Evolutionary conservation across 2,797 vertebrate genomes (phyloP).

Genomic region (Xenentodon cancila): DNA sequence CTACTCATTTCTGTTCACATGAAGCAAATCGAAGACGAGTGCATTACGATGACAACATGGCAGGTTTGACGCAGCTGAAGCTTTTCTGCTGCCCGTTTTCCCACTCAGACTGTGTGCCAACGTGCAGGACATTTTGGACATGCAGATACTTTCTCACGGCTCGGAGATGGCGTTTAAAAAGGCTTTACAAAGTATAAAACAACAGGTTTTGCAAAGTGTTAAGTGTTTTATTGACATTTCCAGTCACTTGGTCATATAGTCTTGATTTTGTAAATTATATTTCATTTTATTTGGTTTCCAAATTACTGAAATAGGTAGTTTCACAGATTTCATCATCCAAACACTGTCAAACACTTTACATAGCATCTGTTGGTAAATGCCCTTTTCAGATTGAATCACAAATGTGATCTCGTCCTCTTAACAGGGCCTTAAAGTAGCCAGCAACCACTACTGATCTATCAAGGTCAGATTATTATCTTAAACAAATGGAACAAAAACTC

Average conservation of each 20-base stretch:
- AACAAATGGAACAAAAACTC: constrained; percentile 42
- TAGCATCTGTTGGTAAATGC: constrained; percentile 68
- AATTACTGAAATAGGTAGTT: constrained; percentile 18
- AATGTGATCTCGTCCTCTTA: constrained; percentile 42
- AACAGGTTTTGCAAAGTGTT: constrained; percentile 11
- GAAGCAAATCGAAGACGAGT: constrained; percentile 35
- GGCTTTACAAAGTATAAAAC: constrained; percentile 43
- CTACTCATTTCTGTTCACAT: constrained; percentile 14
- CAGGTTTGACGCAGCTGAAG: constrained; percentile 14
- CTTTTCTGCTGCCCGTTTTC: constrained; percentile 21
- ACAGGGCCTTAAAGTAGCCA: constrained; percentile 47
- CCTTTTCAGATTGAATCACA: constrained; percentile 63
- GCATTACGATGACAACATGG: constrained; percentile 19
- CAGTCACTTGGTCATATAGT: neutral
- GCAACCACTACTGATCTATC: constrained; percentile 59
- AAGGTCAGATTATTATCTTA: constrained; percentile 33
- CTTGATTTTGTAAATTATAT: neutral
- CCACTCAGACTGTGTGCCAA: constrained; percentile 25
- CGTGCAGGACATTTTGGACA: constrained; percentile 52
- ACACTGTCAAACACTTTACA: constrained; percentile 52
- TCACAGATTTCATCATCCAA: constrained; percentile 11
- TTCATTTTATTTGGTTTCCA: neutral
- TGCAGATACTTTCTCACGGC: constrained; percentile 42
- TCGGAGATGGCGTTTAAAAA: constrained; percentile 37
- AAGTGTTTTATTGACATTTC: constrained; percentile 14